Percentiles rank a stretch among this genome's conserved stretches.
Evolutionary conservation across 2,113 vertebrate species (phyloP).

Genomic region (Fregetta grallaria): DNA sequence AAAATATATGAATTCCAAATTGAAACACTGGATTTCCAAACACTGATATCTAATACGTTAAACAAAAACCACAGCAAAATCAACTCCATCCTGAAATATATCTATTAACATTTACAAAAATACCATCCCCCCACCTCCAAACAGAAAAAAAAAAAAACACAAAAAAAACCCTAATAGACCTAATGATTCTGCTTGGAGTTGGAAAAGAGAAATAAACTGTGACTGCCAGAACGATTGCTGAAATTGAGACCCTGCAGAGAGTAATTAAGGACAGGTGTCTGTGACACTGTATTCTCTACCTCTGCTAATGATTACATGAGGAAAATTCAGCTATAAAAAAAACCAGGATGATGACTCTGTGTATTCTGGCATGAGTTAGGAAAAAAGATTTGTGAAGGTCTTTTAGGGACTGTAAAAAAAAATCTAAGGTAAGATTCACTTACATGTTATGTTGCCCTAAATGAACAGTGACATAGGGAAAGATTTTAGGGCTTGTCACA

Average conservation of each 20-base stretch:
- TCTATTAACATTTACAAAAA: neutral
- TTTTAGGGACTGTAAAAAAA: neutral
- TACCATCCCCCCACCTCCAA: accelerated
- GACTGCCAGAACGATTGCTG: neutral
- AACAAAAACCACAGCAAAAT: neutral
- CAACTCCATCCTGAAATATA: neutral
- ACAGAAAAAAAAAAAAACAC: neutral
- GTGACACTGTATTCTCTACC: neutral
- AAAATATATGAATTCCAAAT: neutral
- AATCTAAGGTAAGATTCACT: neutral
- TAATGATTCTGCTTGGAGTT: neutral
- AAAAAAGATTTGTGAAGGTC: neutral
- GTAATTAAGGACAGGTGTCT: neutral
- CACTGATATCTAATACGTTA: neutral
- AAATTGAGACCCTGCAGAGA: neutral
- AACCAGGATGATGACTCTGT: neutral
- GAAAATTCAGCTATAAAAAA: neutral
- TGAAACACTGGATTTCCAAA: neutral
- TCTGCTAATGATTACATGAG: neutral
- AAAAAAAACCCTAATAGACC: accelerated
- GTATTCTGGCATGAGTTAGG: neutral
- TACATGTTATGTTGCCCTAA: neutral
- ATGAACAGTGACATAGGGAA: neutral
- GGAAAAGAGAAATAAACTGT: neutral
- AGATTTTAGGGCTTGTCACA: neutral